Conservation (phyloP, 2,888 invertebrate genomes). For the Pseudoips prasinana region DNA sequence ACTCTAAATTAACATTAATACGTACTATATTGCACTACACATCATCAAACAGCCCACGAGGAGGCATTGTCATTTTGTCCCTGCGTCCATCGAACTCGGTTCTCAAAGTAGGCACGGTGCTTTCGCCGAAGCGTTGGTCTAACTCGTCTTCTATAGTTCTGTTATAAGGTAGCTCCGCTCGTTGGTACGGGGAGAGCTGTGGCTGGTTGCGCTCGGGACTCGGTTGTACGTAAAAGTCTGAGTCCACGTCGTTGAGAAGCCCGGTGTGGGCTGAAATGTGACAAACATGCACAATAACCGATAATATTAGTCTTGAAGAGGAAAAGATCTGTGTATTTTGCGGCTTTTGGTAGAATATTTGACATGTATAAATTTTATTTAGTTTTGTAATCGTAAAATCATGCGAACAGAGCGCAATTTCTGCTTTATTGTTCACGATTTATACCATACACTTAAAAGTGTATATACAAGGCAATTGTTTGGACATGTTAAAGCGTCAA, state of each 20-base stretch:
- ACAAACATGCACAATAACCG: slow-evolving; percentile 74
- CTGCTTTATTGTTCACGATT: no score
- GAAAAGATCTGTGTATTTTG: slow-evolving; percentile 23
- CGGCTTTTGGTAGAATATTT: slow-evolving; percentile 16
- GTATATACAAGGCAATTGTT: no score
- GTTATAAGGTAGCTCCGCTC: slow-evolving; percentile 55
- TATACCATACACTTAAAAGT: no score
- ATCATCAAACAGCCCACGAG: slow-evolving; percentile 91
- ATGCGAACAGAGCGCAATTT: no score
- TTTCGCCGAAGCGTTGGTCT: slow-evolving; percentile 85
- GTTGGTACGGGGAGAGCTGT: slow-evolving; percentile 44
- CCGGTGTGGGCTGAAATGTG: slow-evolving; percentile 87
- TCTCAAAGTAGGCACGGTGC: slow-evolving; percentile 73
- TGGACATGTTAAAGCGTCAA: no score
- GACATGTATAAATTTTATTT: no score
- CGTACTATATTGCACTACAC: slow-evolving; percentile 77
- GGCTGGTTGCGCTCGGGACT: slow-evolving; percentile 55
- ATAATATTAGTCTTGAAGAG: slow-evolving; percentile 43
- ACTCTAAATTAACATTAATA: slow-evolving; percentile 4
- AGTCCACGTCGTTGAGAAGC: slow-evolving; percentile 89
- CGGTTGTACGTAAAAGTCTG: slow-evolving; percentile 85
- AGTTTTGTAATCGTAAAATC: no score
- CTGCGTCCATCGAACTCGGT: slow-evolving; percentile 53
- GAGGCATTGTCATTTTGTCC: slow-evolving; percentile 85
- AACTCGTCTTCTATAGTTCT: slow-evolving; percentile 77